Percentiles rank a stretch among this genome's conserved stretches.
phyloP scores from a whole-genome alignment of 1,140 invertebrate genomes.

The Trichoplusia ni region DNA sequence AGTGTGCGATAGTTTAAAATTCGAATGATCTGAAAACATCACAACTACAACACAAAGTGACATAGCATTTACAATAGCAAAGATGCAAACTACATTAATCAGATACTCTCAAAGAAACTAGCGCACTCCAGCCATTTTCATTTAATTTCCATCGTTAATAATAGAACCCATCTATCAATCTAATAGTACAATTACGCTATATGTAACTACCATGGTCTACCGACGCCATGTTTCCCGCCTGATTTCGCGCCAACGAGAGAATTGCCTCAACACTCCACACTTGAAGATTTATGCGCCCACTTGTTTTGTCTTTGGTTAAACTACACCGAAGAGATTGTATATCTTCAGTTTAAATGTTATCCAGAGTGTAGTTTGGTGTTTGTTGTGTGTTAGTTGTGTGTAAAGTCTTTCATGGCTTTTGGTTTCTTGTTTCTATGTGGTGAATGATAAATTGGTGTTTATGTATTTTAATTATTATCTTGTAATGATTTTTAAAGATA shows the following conservation, averaged over 20 bases:
- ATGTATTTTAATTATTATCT: too few species aligned
- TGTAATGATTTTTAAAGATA: too few species aligned
- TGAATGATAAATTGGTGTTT: too few species aligned
- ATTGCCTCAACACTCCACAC: conserved; percentile 6
- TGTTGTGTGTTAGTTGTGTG: conserved; percentile 13
- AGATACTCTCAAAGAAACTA: too few species aligned
- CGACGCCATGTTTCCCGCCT: conserved; percentile 7
- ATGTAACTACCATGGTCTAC: background rate
- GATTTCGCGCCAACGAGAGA: conserved; percentile 28
- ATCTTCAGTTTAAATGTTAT: conserved; percentile 27
- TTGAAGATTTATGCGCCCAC: conserved; percentile 27
- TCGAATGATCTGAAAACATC: too few species aligned
- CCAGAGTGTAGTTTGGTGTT: conserved; percentile 23
- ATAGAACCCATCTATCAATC: background rate
- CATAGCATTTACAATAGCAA: too few species aligned
- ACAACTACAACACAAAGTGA: too few species aligned
- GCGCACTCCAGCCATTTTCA: too few species aligned
- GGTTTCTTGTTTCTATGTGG: conserved; percentile 13
- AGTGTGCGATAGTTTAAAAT: too few species aligned
- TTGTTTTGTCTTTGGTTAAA: conserved; percentile 31
- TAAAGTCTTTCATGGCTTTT: background rate
- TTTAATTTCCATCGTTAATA: too few species aligned
- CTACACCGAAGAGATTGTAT: conserved; percentile 31
- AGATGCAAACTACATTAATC: too few species aligned
- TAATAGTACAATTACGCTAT: conserved; percentile 10